phyloP scores from a whole-genome alignment of 2,888 invertebrate genomes.

The Maniola hyperantus region DNA sequence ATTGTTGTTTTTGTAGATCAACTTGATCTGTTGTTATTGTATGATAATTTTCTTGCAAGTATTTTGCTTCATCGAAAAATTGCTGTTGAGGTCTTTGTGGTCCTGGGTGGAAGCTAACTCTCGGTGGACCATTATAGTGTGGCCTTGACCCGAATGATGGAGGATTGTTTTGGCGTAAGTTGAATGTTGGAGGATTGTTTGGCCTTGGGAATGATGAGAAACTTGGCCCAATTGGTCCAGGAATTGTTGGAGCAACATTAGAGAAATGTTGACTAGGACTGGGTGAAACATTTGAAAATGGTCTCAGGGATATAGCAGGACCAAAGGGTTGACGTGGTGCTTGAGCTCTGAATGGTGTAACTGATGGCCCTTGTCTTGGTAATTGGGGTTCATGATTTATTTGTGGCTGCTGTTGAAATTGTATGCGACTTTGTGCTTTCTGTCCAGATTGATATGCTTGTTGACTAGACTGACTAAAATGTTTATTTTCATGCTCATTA shows the following conservation, averaged over 20 bases:
- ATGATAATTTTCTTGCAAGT: constrained; percentile 79
- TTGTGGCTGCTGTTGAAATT: constrained; percentile 73
- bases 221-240: constrained; percentile 60
- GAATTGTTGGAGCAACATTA: constrained; percentile 56
- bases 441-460: constrained; percentile 60
- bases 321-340: constrained; percentile 64
- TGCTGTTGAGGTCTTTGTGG: constrained; percentile 78
- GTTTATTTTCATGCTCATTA: constrained; percentile 49
- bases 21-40: constrained; percentile 78
- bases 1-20: constrained; percentile 71
- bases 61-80: constrained; percentile 78
- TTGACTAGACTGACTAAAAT: constrained; percentile 46
- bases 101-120: constrained; percentile 73
- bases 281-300: constrained; percentile 61
- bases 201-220: constrained; percentile 68
- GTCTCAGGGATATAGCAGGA: constrained; percentile 56
- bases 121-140: constrained; percentile 70
- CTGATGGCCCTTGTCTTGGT: constrained; percentile 70
- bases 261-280: constrained; percentile 57
- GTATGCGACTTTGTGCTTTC: constrained; percentile 73
- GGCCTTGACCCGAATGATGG: constrained; percentile 61
- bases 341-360: constrained; percentile 67
- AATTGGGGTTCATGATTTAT: constrained; percentile 70
- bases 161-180: constrained; percentile 58
- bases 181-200: constrained; percentile 59